Percentiles rank a stretch among this genome's conserved stretches.
These are phyloP conservation scores for Progne subis DNA, from an alignment of 2,113 vertebrate genomes.

Conservation along the genomic window DNA sequence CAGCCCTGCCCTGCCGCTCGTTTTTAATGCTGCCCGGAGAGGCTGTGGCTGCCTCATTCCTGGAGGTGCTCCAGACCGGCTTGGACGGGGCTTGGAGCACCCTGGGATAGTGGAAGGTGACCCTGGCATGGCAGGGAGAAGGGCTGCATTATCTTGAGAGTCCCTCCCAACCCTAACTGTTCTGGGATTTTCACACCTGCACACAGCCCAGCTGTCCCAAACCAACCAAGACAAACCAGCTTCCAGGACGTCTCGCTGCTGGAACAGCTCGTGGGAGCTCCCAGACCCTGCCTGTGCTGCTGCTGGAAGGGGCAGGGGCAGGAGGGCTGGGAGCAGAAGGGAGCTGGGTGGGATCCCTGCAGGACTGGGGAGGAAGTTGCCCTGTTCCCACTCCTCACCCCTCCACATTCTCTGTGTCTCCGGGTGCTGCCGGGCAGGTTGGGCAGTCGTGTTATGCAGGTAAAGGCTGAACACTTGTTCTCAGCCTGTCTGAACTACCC, in stretches of 20 bases:
- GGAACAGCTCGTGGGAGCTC: background rate
- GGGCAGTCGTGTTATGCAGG: background rate
- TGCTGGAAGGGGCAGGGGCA: background rate
- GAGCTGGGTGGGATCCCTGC: background rate
- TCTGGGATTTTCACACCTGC: background rate
- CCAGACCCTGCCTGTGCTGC: background rate
- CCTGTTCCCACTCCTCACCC: background rate
- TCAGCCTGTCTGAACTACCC: background rate
- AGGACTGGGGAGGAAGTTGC: rapidly evolving
- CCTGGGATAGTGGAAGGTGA: background rate
- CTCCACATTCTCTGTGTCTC: rapidly evolving
- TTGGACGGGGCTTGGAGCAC: rapidly evolving
- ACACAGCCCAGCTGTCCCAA: rapidly evolving
- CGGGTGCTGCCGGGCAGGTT: background rate
- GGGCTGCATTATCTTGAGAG: rapidly evolving
- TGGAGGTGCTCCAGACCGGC: background rate
- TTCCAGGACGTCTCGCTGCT: background rate
- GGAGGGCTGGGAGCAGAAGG: background rate
- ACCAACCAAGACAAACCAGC: background rate
- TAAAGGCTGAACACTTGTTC: background rate
- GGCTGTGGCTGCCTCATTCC: background rate
- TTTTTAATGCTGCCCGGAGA: background rate
- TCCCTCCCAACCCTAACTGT: background rate
- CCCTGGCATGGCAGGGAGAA: rapidly evolving
- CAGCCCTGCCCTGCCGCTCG: background rate